These are phyloP conservation scores for Phaonia tiefii DNA, from an alignment of 2,888 invertebrate genomes.

Conservation along the genomic window DNA sequence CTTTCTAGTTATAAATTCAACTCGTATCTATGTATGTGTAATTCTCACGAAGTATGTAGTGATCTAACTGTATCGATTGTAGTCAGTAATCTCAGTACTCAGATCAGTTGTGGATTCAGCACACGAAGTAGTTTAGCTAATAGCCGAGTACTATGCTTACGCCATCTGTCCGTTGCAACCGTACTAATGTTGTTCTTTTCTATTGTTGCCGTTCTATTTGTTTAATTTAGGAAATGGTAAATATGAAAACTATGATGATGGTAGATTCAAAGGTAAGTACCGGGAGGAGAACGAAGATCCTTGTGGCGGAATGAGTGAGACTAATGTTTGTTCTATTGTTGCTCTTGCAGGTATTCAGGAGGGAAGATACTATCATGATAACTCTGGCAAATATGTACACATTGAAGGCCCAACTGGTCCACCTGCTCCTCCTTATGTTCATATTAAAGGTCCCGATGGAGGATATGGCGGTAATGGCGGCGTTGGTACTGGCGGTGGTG, in stretches of 20 bases:
- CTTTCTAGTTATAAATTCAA: slow-evolving; percentile 29
- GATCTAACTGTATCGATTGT: slow-evolving; percentile 17
- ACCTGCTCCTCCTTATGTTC: slow-evolving; percentile 76
- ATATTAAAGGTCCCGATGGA: slow-evolving; percentile 77
- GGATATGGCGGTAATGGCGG: slow-evolving; percentile 76
- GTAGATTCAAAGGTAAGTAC: slow-evolving; percentile 73
- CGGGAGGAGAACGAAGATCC: too few species aligned
- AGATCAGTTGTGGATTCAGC: slow-evolving; percentile 25
- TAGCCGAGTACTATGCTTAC: slow-evolving; percentile 7
- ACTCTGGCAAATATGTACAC: slow-evolving; percentile 79
- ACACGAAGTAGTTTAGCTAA: not conserved
- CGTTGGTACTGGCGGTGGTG: slow-evolving; percentile 73
- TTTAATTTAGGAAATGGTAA: slow-evolving; percentile 74
- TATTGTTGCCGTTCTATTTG: slow-evolving; percentile 60
- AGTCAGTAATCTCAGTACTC: slow-evolving; percentile 4
- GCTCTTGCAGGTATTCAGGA: slow-evolving; percentile 70
- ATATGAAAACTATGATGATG: slow-evolving; percentile 69
- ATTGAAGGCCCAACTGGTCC: slow-evolving; percentile 80
- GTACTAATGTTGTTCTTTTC: slow-evolving; percentile 46
- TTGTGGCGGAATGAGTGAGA: not conserved
- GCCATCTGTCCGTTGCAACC: not conserved
- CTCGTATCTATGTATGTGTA: slow-evolving; percentile 25
- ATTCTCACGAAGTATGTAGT: not conserved
- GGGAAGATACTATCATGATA: slow-evolving; percentile 78
- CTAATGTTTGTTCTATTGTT: not conserved